Conservation (phyloP, 2,888 invertebrate genomes). For the Hololepta plana region DNA sequence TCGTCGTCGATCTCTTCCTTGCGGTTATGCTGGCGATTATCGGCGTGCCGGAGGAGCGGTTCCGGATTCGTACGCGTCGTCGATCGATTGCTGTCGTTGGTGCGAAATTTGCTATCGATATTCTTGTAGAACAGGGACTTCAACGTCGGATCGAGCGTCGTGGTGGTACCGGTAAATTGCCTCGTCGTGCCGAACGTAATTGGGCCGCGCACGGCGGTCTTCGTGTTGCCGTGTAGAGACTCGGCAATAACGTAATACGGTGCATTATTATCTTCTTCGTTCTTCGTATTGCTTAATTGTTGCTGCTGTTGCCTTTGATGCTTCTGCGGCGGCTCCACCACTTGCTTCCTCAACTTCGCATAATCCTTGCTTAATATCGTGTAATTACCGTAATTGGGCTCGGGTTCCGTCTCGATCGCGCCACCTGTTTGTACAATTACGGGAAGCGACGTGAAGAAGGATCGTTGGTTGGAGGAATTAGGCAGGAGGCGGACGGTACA, state of each 20-base stretch:
- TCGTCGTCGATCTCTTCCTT: no score
- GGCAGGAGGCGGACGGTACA: neutral
- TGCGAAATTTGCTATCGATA: no score
- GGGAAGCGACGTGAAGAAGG: no score
- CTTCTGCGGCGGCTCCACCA: conserved; percentile 4
- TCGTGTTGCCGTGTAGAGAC: conserved; percentile 12
- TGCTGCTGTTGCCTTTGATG: conserved; percentile 7
- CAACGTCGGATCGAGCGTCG: no score
- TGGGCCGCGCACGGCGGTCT: conserved; percentile 14
- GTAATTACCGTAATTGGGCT: conserved; percentile 30
- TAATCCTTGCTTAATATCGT: conserved; percentile 34
- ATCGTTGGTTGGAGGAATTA: no score
- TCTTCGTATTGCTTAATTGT: conserved; percentile 3
- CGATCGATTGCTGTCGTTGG: no score
- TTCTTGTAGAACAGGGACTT: no score
- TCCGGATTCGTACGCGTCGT: no score
- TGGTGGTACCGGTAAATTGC: conserved; percentile 14
- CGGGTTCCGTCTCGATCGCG: conserved; percentile 31
- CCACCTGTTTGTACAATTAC: no score
- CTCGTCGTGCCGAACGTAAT: conserved; percentile 19
- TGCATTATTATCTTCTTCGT: conserved; percentile 8
- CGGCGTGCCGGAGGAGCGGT: no score
- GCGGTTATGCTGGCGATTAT: no score
- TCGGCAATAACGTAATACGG: conserved; percentile 20
- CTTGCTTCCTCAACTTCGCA: conserved; percentile 32